Conservation (phyloP, 1,140 invertebrate species). For the Tachypleus tridentatus region DNA sequence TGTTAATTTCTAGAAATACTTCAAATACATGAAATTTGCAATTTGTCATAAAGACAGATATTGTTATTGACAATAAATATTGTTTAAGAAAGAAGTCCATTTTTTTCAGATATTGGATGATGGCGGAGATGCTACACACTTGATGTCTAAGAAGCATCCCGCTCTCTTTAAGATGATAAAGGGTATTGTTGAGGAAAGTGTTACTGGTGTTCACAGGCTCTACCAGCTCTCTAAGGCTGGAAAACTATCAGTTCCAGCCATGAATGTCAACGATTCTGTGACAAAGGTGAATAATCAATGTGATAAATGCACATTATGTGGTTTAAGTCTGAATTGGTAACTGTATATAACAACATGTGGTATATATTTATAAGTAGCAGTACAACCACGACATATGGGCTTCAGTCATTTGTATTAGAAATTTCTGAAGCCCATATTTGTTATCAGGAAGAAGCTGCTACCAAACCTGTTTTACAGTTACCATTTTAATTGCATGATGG, state of each 20-base stretch:
- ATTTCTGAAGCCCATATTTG: too few species aligned
- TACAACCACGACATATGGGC: too few species aligned
- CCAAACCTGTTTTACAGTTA: too few species aligned
- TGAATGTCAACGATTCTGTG: constrained; percentile 98
- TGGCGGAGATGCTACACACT: constrained; percentile 90
- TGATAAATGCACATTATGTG: too few species aligned
- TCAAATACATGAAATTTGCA: background rate
- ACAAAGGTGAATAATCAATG: constrained; percentile 50
- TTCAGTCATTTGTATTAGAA: too few species aligned
- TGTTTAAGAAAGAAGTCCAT: background rate
- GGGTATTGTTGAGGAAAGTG: constrained; percentile 94
- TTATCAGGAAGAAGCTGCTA: too few species aligned
- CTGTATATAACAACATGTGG: too few species aligned
- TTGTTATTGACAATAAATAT: too few species aligned
- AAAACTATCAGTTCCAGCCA: constrained; percentile 93
- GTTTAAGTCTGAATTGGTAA: too few species aligned
- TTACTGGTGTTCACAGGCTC: constrained; percentile 93
- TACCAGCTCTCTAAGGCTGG: constrained; percentile 94
- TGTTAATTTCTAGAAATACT: constrained; percentile 5
- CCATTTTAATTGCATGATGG: too few species aligned
- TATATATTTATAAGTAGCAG: too few species aligned
- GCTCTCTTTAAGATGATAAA: constrained; percentile 90
- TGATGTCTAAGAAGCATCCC: constrained; percentile 94
- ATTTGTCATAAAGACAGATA: background rate
- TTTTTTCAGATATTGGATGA: constrained; percentile 72